Evolutionary conservation across 53 echinoderm and acorn worm species (phyloP), one percentile per base, ranked within the genome.

Genomic region (Henricia sp.): DNA sequence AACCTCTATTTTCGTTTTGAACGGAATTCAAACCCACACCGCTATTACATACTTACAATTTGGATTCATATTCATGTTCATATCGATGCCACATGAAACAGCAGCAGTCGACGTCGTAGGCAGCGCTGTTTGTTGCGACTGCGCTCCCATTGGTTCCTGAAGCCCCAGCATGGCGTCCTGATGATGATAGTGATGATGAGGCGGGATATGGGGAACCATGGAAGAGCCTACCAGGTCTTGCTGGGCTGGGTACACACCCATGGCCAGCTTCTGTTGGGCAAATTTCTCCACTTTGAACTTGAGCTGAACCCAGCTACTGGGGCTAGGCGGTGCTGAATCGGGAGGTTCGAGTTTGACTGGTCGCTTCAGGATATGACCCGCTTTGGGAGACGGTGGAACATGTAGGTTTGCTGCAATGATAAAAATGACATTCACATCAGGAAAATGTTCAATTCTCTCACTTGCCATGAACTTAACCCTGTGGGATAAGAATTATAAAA

Each of bases 251-350:
- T 80, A 80, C 19, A 44, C 80, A 30, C 80, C 80, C n/a, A n/a
- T n/a, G n/a, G n/a, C n/a, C 80, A 80, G 80, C 80, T 80, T 80
- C 80, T 80, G 80, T 64, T 63, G 80, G 80, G 80, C 48, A 80
- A 80, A 80, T 46, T 80, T 80, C 80, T 80, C 80, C 80, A 80
- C 80, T 64, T 80, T 80, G 80, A 80, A 80, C 80, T 80, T 80
- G 80, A 80, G 65, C 63, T 80, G 80, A 9, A 80, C 80, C 80
- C 80, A 80, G 80, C 80, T 80, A 14, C 80, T 80, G 17, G 80
- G 80, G 80, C 80, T 80, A 64, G 80, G 80, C 23, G 80, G 80
- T 20, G 80, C 80, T 30, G 80, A 80, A 33, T 80, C 64, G 12
- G 42, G 21, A 32, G 48, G 63, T 48, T 80, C 80, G 62, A 25